These are phyloP conservation scores for Actenoides hombroni DNA, from an alignment of 2,113 vertebrate genomes.

Conservation along the genomic window DNA sequence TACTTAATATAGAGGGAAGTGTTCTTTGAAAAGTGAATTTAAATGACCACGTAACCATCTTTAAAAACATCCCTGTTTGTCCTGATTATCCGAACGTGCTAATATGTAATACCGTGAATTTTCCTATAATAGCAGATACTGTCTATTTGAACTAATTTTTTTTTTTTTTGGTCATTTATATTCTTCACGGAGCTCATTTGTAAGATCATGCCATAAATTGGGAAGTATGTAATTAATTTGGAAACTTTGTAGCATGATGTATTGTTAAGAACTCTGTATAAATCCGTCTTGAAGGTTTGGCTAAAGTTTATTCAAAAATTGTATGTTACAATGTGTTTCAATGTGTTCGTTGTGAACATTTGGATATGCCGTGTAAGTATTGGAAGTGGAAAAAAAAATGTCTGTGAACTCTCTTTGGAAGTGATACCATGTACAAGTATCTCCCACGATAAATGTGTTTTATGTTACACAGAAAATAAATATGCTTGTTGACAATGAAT, in stretches of 20 bases:
- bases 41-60: conserved; percentile 27
- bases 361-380: conserved; percentile 58
- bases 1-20: conserved; percentile 33
- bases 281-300: conserved; percentile 60
- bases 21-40: conserved; percentile 31
- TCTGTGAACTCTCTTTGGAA: conserved; percentile 51
- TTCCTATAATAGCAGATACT: conserved; percentile 69
- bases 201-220: conserved; percentile 69
- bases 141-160: conserved; percentile 59
- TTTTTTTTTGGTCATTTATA: conserved; percentile 57
- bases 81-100: conserved; percentile 50
- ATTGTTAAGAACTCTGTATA: conserved; percentile 72
- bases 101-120: conserved; percentile 58
- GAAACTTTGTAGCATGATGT: conserved; percentile 79
- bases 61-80: background rate
- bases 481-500: conserved; percentile 65
- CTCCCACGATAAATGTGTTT: conserved; percentile 69
- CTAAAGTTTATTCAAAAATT: conserved; percentile 65
- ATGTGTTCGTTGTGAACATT: conserved; percentile 69
- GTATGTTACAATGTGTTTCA: conserved; percentile 70
- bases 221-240: conserved; percentile 67
- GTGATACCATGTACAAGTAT: conserved; percentile 61
- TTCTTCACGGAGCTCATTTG: conserved; percentile 71
- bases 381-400: conserved; percentile 32
- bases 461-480: conserved; percentile 75